phyloP scores from a whole-genome alignment of 2,888 invertebrate genomes.

The Biston betularia region DNA sequence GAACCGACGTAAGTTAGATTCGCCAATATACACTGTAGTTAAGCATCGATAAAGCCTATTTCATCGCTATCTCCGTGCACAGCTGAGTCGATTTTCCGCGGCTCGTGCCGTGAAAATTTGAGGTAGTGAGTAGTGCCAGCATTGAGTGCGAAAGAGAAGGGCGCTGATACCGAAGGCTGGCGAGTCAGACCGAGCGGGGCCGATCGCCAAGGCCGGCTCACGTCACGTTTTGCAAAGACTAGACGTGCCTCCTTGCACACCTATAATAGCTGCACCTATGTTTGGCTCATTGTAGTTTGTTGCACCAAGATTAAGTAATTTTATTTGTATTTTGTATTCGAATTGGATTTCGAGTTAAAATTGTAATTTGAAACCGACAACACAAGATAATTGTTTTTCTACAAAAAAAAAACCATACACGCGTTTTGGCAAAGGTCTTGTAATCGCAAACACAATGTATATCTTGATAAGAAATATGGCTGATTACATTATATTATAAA shows the following conservation, averaged over 20 bases:
- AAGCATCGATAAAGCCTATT: conserved; percentile 59
- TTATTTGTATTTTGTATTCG: no score
- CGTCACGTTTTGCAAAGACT: conserved; percentile 81
- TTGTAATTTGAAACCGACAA: no score
- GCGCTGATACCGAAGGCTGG: conserved; percentile 56
- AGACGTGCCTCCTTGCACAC: conserved; percentile 72
- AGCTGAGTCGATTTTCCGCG: conserved; percentile 81
- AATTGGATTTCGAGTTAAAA: no score
- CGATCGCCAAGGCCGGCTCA: conserved; percentile 81
- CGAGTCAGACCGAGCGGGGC: conserved; percentile 70
- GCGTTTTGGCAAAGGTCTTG: conserved; percentile 6
- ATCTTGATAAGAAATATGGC: conserved; percentile 12
- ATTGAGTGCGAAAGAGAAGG: conserved; percentile 75
- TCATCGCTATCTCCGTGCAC: conserved; percentile 53
- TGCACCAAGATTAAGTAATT: conserved; percentile 57
- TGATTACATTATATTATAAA: conserved; percentile 20
- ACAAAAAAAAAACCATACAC: not conserved
- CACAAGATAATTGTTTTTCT: not conserved
- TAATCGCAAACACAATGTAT: not conserved
- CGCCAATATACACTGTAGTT: conserved; percentile 55
- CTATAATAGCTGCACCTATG: conserved; percentile 11
- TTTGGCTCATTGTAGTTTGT: conserved; percentile 62
- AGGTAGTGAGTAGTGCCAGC: conserved; percentile 68
- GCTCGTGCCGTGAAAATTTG: conserved; percentile 77
- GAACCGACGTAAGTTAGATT: conserved; percentile 49